Conservation (phyloP, 2,113 vertebrate genomes). For the Vanacampus margaritifer region DNA sequence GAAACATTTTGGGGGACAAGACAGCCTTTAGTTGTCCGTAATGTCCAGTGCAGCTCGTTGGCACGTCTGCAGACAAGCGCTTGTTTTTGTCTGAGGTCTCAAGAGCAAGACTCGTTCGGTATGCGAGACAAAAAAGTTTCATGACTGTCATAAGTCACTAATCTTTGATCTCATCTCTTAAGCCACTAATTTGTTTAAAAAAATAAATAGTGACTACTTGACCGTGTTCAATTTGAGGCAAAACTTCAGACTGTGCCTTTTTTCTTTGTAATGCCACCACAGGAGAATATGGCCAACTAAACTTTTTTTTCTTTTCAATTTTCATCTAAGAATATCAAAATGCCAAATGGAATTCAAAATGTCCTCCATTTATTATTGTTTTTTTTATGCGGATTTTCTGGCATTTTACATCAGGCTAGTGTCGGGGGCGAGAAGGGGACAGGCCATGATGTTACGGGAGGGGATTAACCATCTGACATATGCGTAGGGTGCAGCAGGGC, state of each 20-base stretch:
- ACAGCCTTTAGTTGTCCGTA: too few species aligned
- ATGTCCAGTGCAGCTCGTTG: too few species aligned
- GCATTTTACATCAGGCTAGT: constrained; percentile 5
- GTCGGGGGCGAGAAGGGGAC: constrained; percentile 35
- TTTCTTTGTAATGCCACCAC: too few species aligned
- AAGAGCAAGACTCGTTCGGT: not conserved
- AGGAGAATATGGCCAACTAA: too few species aligned
- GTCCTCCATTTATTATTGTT: too few species aligned
- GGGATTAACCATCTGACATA: constrained; percentile 57
- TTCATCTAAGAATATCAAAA: not conserved
- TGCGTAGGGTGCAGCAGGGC: constrained; percentile 43
- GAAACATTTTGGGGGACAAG: too few species aligned
- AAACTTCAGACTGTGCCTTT: too few species aligned
- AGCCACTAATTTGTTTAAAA: not conserved
- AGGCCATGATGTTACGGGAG: constrained; percentile 23
- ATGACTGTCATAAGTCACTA: constrained; percentile 42
- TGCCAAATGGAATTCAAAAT: not conserved
- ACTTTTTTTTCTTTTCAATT: too few species aligned
- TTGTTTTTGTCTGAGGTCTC: too few species aligned
- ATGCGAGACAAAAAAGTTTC: constrained; percentile 62
- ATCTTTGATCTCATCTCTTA: constrained; percentile 44
- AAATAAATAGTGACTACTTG: too few species aligned
- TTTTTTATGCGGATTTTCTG: not conserved
- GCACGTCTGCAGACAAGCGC: too few species aligned
- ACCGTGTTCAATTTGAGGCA: too few species aligned